A percentile compares a stretch with the other conserved stretches of the same genome.
phyloP scores from a whole-genome alignment of 2,797 vertebrate species.

The Tragelaphus oryx region DNA sequence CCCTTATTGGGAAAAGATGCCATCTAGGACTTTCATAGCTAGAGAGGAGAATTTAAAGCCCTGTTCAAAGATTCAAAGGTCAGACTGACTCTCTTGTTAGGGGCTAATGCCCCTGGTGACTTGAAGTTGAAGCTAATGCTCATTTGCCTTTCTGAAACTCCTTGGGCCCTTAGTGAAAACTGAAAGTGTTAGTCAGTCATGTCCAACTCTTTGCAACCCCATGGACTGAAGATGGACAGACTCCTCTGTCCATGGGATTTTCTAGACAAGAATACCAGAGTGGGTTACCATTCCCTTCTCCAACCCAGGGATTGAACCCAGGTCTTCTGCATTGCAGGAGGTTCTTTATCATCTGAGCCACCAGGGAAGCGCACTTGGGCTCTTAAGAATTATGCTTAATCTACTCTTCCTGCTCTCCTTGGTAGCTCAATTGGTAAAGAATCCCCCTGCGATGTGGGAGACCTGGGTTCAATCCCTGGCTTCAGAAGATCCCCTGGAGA shows the following conservation, averaged over 20 bases:
- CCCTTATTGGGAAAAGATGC: not conserved
- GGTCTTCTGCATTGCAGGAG: not conserved
- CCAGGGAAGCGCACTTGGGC: not conserved
- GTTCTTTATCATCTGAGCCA: not conserved
- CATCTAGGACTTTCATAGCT: not conserved
- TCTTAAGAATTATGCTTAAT: not conserved
- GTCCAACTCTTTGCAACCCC: not conserved
- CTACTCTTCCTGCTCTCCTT: not conserved
- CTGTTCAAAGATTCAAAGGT: not conserved
- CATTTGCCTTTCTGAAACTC: not conserved
- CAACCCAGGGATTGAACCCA: not conserved
- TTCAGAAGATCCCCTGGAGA: too few species aligned
- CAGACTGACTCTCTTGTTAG: not conserved
- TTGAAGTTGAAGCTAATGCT: not conserved
- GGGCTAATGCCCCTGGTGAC: not conserved
- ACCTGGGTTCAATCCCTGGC: too few species aligned
- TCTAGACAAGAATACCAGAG: not conserved
- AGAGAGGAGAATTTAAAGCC: not conserved
- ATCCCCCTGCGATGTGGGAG: too few species aligned
- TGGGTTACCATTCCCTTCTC: not conserved
- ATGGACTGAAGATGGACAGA: not conserved
- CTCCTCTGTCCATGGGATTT: not conserved
- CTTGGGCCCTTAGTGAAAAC: not conserved
- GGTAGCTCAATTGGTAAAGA: too few species aligned
- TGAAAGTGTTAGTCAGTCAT: not conserved